phyloP scores from a whole-genome alignment of 2,888 invertebrate species.

The Gymnocheta viridis region DNA sequence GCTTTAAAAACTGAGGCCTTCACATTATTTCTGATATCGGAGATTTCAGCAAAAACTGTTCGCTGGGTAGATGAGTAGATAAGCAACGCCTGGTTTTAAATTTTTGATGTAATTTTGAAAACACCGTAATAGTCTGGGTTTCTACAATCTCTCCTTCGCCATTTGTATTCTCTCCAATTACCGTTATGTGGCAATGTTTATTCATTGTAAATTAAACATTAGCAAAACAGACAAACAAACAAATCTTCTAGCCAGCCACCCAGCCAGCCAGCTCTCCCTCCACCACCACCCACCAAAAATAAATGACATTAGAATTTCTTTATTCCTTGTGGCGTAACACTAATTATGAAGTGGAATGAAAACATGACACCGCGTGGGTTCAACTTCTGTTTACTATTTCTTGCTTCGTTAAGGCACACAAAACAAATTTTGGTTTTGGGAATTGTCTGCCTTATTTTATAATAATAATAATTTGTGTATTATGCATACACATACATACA shows the following conservation, averaged over 20 bases:
- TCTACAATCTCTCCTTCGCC: not conserved
- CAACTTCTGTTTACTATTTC: slow-evolving; percentile 21
- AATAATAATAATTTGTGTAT: no score
- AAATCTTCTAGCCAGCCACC: not conserved
- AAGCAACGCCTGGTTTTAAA: slow-evolving; percentile 4
- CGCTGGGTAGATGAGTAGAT: not conserved
- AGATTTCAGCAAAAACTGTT: not conserved
- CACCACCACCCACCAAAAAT: no score
- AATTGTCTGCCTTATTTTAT: no score
- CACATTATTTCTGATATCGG: not conserved
- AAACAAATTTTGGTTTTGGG: no score
- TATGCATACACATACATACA: no score
- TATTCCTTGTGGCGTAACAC: slow-evolving; percentile 12
- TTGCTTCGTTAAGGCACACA: slow-evolving; percentile 24
- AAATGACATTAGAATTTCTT: not conserved
- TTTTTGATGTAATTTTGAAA: slow-evolving; percentile 12
- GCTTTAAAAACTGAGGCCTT: no score
- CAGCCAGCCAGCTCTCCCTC: not conserved
- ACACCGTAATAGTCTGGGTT: not conserved
- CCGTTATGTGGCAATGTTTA: slow-evolving; percentile 3
- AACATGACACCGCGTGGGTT: slow-evolving; percentile 8
- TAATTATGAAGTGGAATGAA: slow-evolving; percentile 26
- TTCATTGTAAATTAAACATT: slow-evolving; percentile 11
- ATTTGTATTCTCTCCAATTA: not conserved
- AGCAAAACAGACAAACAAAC: slow-evolving; percentile 2